Percentiles rank a stretch among this genome's conserved stretches.
Evolutionary conservation across 2,113 vertebrate genomes (phyloP).

Genomic region (Ochotona princeps): DNA sequence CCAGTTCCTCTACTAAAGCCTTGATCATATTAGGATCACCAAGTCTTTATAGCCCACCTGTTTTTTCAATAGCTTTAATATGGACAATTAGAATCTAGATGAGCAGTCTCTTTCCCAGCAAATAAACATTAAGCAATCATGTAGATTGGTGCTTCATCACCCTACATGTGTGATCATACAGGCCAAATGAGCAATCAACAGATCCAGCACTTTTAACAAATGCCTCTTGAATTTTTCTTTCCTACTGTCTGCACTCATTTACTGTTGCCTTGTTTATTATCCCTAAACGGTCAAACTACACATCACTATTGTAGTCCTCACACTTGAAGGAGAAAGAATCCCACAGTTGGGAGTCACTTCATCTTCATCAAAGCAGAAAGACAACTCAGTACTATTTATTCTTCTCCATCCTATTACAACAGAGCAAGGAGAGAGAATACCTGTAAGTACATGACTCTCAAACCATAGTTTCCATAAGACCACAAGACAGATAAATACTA

Average conservation of each 20-base stretch:
- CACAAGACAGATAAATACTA: neutral
- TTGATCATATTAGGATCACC: neutral
- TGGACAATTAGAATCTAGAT: neutral
- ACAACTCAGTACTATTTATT: neutral
- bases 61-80: neutral
- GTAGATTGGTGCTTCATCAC: neutral
- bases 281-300: neutral
- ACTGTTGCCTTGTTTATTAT: conserved; percentile 25
- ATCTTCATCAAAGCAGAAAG: conserved; percentile 7
- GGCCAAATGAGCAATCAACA: neutral
- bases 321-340: conserved; percentile 1
- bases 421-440: neutral
- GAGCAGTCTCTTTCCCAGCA: neutral
- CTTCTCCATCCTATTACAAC: neutral
- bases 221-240: neutral
- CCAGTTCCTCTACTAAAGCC: neutral
- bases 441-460: neutral
- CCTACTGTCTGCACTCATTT: neutral
- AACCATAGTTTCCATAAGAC: neutral
- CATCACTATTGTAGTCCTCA: neutral
- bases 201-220: conserved; percentile 3
- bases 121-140: neutral
- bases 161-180: neutral
- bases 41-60: neutral
- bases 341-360: neutral